Conservation (phyloP, 2,888 invertebrate genomes). For the Stenodema calcarata region DNA sequence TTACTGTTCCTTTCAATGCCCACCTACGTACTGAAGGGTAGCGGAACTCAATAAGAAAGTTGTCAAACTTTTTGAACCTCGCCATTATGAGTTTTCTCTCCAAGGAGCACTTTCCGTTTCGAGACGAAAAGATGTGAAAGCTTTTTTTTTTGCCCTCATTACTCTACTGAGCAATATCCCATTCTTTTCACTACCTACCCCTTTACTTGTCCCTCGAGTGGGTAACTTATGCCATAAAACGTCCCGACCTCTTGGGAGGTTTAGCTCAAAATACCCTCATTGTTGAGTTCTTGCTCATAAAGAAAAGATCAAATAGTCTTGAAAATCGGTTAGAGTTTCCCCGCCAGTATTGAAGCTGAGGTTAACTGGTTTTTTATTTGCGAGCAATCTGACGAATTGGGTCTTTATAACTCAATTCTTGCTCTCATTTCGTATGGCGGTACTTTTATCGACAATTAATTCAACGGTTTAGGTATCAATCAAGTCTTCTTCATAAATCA, state of each 20-base stretch:
- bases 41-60: constrained; percentile 1
- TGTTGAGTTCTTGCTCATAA: constrained; percentile 22
- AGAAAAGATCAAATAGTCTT: constrained; percentile 11
- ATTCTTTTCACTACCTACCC: constrained; percentile 28
- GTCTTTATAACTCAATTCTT: background rate
- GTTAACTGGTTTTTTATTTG: background rate
- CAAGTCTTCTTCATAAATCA: no score
- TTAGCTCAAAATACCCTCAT: constrained; percentile 26
- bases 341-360: background rate
- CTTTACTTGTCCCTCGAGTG: constrained; percentile 24
- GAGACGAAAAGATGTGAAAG: background rate
- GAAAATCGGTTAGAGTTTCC: background rate
- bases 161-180: constrained; percentile 3
- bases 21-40: background rate
- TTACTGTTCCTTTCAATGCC: background rate
- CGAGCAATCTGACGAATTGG: background rate
- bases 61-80: background rate
- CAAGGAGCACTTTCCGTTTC: background rate
- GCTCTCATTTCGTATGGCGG: no score
- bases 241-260: constrained; percentile 6
- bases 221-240: constrained; percentile 29
- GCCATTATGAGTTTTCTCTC: constrained; percentile 13
- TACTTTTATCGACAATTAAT: no score
- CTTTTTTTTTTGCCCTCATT: background rate
- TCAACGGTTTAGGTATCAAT: no score